Percentiles rank a stretch among this genome's conserved stretches.
Conservation (phyloP, 37 sponge, comb jelly and placozoan genomes). For the Ianthella basta region DNA sequence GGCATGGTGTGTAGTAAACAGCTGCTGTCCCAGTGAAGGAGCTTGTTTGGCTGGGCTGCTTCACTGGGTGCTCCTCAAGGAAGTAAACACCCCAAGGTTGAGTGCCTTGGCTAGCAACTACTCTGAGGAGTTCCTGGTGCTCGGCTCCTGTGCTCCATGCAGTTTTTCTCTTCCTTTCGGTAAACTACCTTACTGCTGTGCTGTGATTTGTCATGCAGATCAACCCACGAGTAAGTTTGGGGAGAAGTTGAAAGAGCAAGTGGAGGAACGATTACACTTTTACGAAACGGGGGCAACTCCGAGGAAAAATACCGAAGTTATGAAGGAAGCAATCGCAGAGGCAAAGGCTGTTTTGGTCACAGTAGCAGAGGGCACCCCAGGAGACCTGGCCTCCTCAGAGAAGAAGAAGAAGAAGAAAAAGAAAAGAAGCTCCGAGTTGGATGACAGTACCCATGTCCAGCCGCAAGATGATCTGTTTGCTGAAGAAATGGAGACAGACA, state of each 20-base stretch:
- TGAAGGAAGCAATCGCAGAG: slow-evolving; percentile 89
- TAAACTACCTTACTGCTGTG: not conserved
- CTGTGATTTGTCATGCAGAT: slow-evolving; percentile 51
- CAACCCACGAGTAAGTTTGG: slow-evolving; percentile 84
- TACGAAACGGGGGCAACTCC: slow-evolving; percentile 94
- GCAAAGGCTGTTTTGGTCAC: slow-evolving; percentile 29
- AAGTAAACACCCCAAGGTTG: too few relatives aligned
- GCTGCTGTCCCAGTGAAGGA: too few relatives aligned
- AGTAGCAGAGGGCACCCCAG: not conserved
- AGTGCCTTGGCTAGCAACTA: too few relatives aligned
- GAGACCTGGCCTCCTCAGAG: slow-evolving; percentile 1
- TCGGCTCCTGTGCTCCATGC: too few relatives aligned
- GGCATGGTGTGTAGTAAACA: too few relatives aligned
- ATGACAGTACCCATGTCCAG: not conserved
- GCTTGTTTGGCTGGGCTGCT: too few relatives aligned
- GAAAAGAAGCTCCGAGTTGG: slow-evolving; percentile 30
- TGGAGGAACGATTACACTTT: slow-evolving; percentile 94
- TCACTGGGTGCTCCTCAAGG: too few relatives aligned
- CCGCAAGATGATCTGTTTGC: not conserved
- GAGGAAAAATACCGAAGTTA: slow-evolving; percentile 92
- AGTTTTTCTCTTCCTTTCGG: not conserved
- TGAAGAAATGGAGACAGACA: slow-evolving; percentile 13
- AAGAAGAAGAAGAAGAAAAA: slow-evolving; percentile 53
- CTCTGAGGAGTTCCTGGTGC: too few relatives aligned
- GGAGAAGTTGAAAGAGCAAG: slow-evolving; percentile 91